These are phyloP conservation scores for Amorpha juglandis DNA, from an alignment of 2,888 invertebrate genomes.

Conservation along the genomic window DNA sequence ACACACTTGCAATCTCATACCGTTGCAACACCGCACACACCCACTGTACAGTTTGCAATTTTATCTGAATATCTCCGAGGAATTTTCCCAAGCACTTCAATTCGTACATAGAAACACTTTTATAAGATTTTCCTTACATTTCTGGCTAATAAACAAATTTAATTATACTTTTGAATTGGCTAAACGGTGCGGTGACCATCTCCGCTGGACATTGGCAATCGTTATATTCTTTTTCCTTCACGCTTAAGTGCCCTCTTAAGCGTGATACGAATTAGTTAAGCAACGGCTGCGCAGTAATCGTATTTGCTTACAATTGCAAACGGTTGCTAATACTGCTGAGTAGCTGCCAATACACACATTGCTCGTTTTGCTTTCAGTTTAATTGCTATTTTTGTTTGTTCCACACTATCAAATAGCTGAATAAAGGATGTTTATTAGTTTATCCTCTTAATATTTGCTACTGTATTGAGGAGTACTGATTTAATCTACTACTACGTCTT, in stretches of 20 bases:
- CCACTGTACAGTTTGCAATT: constrained; percentile 66
- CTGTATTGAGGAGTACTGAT: background rate
- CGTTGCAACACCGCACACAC: constrained; percentile 50
- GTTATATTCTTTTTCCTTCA: constrained; percentile 57
- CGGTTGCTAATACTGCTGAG: constrained; percentile 62
- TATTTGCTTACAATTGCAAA: constrained; percentile 75
- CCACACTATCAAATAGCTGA: constrained; percentile 32
- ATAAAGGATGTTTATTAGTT: constrained; percentile 25
- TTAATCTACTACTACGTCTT: background rate
- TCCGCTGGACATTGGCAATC: constrained; percentile 50
- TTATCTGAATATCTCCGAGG: constrained; percentile 60
- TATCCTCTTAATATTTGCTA: constrained; percentile 2
- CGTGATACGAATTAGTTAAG: constrained; percentile 74
- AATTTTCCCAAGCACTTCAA: constrained; percentile 56
- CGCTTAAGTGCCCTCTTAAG: constrained; percentile 59
- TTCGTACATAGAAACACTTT: constrained; percentile 69
- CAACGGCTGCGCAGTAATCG: constrained; percentile 67
- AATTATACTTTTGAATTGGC: constrained; percentile 65
- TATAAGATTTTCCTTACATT: constrained; percentile 53
- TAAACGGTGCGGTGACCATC: constrained; percentile 51
- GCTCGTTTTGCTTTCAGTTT: constrained; percentile 60
- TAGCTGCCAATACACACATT: constrained; percentile 67
- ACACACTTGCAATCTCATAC: constrained; percentile 61
- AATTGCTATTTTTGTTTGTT: constrained; percentile 59
- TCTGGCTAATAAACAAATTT: constrained; percentile 65